A percentile compares a stretch with the other conserved stretches of the same genome.
phyloP scores from a whole-genome alignment of 2,797 vertebrate genomes.

The Notolabrus celidotus region DNA sequence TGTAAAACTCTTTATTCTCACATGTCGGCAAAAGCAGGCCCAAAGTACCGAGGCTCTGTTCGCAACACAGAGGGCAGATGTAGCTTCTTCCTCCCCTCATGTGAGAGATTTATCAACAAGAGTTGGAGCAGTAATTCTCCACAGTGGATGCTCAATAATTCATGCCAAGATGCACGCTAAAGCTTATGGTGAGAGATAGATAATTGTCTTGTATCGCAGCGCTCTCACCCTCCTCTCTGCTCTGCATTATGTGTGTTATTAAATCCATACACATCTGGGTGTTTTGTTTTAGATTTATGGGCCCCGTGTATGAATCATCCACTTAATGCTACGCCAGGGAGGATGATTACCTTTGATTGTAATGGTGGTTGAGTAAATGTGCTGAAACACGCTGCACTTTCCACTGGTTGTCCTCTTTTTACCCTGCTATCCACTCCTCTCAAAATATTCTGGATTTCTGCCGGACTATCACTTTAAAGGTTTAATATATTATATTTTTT shows the following conservation, averaged over 20 bases:
- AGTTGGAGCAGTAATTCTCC: slow-evolving; percentile 64
- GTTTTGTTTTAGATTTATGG: slow-evolving; percentile 56
- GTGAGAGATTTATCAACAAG: slow-evolving; percentile 58
- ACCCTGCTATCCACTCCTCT: not conserved
- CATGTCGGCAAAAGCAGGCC: slow-evolving; percentile 38
- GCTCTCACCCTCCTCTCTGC: slow-evolving; percentile 22
- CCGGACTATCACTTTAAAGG: not conserved
- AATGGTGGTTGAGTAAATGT: slow-evolving; percentile 46
- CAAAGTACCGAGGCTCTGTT: slow-evolving; percentile 49
- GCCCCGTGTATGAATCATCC: slow-evolving; percentile 46
- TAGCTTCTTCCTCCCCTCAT: slow-evolving; percentile 11
- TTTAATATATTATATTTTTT: not conserved
- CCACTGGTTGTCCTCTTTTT: not conserved
- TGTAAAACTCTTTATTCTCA: slow-evolving; percentile 42
- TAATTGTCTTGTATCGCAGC: slow-evolving; percentile 62
- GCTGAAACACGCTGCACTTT: not conserved
- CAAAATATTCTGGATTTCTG: not conserved
- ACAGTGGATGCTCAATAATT: slow-evolving; percentile 74
- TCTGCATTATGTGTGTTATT: slow-evolving; percentile 51
- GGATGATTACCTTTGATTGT: slow-evolving; percentile 59
- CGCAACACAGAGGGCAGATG: slow-evolving; percentile 36
- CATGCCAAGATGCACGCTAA: slow-evolving; percentile 60
- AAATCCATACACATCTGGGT: slow-evolving; percentile 56
- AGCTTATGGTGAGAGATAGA: slow-evolving; percentile 64
- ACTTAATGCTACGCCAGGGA: slow-evolving; percentile 53